A percentile compares a stretch with the other conserved stretches of the same genome.
Conservation (phyloP, 2,888 invertebrate species). For the Xestia c-nigrum region DNA sequence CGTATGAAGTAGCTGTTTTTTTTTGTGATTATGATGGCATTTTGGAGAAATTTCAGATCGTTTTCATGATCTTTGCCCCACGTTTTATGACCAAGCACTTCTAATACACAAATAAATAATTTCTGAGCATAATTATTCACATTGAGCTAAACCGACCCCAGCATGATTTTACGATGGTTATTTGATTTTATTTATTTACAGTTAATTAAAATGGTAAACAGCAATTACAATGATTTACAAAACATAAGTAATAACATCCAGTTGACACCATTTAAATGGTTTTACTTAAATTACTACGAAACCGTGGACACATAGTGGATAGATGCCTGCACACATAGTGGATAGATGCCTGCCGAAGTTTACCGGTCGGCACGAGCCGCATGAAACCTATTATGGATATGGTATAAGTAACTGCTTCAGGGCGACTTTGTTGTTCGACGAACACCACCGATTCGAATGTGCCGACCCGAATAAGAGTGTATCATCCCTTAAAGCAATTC, state of each 20-base stretch:
- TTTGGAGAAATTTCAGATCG: not conserved
- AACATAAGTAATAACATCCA: too few relatives aligned
- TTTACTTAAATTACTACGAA: too few relatives aligned
- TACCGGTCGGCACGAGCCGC: too few relatives aligned
- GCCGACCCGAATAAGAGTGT: not conserved
- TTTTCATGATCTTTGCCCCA: not conserved
- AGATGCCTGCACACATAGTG: too few relatives aligned
- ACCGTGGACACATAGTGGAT: too few relatives aligned
- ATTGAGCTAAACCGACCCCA: too few relatives aligned
- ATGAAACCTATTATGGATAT: not conserved
- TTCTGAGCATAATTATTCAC: too few relatives aligned
- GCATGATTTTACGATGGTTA: not conserved
- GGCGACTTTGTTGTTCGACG: not conserved
- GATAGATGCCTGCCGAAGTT: not conserved
- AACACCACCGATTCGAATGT: not conserved
- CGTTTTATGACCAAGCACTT: not conserved
- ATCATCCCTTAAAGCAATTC: conserved; percentile 31
- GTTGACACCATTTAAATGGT: too few relatives aligned
- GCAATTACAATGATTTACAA: too few relatives aligned
- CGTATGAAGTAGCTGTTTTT: not conserved
- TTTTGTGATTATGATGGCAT: not conserved
- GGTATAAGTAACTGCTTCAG: not conserved
- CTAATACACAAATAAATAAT: not conserved
- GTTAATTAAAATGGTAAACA: too few relatives aligned
- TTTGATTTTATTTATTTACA: too few relatives aligned